A percentile compares a stretch with the other conserved stretches of the same genome.
phyloP scores from a whole-genome alignment of 2,113 vertebrate species.

The Pseudopipra pipra region DNA sequence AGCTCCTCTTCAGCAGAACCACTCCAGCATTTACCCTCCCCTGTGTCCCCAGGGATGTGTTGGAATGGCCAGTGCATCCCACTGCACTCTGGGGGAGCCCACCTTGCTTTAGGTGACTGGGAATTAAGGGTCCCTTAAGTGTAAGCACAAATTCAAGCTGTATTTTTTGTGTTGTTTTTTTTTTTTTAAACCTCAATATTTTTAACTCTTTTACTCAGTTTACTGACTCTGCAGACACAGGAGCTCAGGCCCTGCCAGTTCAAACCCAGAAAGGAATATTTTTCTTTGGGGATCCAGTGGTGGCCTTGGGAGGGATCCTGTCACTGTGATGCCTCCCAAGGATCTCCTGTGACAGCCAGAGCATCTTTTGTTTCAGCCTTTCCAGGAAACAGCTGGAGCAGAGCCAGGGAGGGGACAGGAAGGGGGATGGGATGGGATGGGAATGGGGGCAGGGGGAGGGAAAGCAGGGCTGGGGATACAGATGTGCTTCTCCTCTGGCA shows the following conservation, averaged over 20 bases:
- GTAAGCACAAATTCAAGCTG: neutral
- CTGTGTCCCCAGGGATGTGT: neutral
- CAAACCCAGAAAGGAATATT: neutral
- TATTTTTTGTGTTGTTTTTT: neutral
- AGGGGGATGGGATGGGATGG: neutral
- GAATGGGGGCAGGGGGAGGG: neutral
- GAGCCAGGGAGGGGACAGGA: neutral
- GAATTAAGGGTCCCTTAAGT: neutral
- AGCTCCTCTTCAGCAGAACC: neutral
- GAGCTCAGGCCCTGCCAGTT: neutral
- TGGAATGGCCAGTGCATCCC: neutral
- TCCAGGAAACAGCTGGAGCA: conserved; percentile 50
- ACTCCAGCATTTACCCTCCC: neutral
- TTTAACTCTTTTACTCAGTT: neutral
- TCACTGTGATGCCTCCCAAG: neutral
- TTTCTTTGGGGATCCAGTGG: neutral
- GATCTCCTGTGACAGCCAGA: neutral
- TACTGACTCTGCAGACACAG: neutral
- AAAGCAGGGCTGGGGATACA: neutral
- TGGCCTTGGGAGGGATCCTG: neutral
- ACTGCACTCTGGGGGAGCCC: neutral
- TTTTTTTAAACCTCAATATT: neutral
- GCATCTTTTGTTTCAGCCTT: conserved; percentile 47
- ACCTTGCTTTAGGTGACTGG: neutral
- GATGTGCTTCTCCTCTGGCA: neutral